Conservation (phyloP, 2,888 invertebrate species). For the Branchipolynoe longqiensis region DNA sequence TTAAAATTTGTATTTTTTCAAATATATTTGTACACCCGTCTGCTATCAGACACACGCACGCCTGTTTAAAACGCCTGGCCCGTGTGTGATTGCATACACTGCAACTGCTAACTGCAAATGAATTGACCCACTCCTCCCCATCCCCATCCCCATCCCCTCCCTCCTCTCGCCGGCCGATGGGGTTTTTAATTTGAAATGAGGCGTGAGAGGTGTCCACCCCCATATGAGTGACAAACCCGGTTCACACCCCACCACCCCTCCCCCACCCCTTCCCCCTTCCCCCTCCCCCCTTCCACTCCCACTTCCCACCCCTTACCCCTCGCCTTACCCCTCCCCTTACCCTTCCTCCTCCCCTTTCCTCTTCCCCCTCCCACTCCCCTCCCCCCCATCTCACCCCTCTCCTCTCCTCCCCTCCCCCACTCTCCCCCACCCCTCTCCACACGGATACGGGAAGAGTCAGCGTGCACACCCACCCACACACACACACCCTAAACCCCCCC, state of each 20-base stretch:
- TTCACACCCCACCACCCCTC: neutral
- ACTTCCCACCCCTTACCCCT: neutral
- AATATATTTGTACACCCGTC: too few species aligned
- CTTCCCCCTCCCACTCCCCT: neutral
- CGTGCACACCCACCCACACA: too few species aligned
- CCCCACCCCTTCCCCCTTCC: neutral
- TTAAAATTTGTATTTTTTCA: too few species aligned
- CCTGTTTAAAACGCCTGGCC: too few species aligned
- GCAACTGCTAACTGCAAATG: conserved; percentile 39
- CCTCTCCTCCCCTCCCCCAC: neutral
- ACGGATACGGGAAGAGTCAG: conserved; percentile 24
- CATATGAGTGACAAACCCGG: conserved; percentile 39
- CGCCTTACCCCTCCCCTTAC: neutral
- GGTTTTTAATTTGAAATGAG: conserved; percentile 53
- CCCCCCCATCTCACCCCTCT: neutral
- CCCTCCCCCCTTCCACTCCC: neutral
- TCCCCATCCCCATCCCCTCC: too few species aligned
- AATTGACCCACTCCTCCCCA: too few species aligned
- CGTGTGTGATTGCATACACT: neutral
- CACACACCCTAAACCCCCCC: too few species aligned
- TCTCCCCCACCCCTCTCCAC: neutral
- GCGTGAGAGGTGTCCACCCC: conserved; percentile 46
- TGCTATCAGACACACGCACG: too few species aligned
- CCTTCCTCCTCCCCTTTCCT: neutral
- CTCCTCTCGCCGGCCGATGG: conserved; percentile 32